These are phyloP conservation scores for Periplaneta americana DNA, from an alignment of 1,140 invertebrate species.

Conservation along the genomic window DNA sequence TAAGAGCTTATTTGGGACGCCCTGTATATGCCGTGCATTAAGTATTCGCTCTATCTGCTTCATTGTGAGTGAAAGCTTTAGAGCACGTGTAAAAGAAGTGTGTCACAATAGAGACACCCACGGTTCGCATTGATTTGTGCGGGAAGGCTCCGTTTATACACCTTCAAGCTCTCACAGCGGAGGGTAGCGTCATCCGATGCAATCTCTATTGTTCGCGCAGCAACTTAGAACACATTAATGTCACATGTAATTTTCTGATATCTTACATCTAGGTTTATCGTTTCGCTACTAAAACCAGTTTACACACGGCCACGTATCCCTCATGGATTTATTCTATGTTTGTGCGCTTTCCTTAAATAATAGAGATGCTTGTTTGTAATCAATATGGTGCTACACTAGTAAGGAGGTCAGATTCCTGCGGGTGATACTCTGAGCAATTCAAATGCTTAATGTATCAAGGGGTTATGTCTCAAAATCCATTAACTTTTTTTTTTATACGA, in stretches of 20 bases:
- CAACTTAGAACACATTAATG: not conserved
- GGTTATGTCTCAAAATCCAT: too few relatives aligned
- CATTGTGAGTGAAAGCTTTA: too few relatives aligned
- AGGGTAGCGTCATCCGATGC: not conserved
- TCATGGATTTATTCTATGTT: not conserved
- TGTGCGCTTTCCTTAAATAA: not conserved
- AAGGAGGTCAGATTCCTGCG: not conserved
- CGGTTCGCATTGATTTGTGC: not conserved
- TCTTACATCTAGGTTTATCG: not conserved
- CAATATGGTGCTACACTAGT: not conserved
- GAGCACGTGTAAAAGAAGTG: too few relatives aligned
- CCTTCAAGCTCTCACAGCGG: not conserved
- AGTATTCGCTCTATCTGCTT: too few relatives aligned
- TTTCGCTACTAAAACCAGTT: not conserved
- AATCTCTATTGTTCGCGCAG: not conserved
- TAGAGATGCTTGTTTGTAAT: not conserved
- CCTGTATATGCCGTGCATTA: too few relatives aligned
- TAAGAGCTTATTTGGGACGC: too few relatives aligned
- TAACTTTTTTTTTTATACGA: too few relatives aligned
- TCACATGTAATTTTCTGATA: not conserved
- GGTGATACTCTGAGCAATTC: not conserved
- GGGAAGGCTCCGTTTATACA: not conserved
- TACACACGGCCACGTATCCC: not conserved
- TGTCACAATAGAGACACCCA: too few relatives aligned
- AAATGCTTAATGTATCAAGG: too few relatives aligned